phyloP scores from a whole-genome alignment of 1,140 invertebrate species.

The Streblospio benedicti region DNA sequence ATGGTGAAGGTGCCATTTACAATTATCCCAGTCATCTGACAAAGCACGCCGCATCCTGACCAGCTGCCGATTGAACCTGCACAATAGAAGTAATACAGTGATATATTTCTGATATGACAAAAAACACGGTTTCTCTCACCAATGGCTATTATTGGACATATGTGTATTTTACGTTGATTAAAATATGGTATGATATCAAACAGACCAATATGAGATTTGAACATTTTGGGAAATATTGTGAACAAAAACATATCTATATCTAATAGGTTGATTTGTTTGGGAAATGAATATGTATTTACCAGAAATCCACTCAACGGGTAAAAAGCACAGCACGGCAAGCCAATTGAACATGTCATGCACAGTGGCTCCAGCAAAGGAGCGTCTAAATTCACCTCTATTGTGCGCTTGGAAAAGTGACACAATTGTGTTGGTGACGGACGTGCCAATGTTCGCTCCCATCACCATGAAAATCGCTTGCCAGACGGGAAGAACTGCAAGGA shows the following conservation, averaged over 20 bases:
- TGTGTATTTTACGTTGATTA: too few species aligned
- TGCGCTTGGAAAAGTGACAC: constrained; percentile 47
- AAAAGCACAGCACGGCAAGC: constrained; percentile 44
- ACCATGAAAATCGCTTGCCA: constrained; percentile 53
- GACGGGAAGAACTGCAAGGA: constrained; percentile 46
- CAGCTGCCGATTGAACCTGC: background rate
- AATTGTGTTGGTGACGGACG: constrained; percentile 56
- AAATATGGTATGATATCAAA: too few species aligned
- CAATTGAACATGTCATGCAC: constrained; percentile 55
- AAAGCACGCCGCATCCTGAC: constrained; percentile 4
- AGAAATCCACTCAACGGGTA: constrained; percentile 42
- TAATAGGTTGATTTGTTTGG: too few species aligned
- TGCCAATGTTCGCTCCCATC: constrained; percentile 58
- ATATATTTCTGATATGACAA: too few species aligned
- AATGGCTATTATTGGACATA: too few species aligned
- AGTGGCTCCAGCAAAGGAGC: constrained; percentile 55
- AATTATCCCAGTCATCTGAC: constrained; percentile 11
- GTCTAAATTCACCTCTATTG: constrained; percentile 50
- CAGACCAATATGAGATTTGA: too few species aligned
- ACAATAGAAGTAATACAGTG: constrained; percentile 47
- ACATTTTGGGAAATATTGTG: too few species aligned
- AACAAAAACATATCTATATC: too few species aligned
- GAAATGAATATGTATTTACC: constrained; percentile 17
- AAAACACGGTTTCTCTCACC: too few species aligned
- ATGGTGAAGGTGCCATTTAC: too few species aligned